Conservation (phyloP, 2,113 vertebrate species). For the Pelecanus crispus region DNA sequence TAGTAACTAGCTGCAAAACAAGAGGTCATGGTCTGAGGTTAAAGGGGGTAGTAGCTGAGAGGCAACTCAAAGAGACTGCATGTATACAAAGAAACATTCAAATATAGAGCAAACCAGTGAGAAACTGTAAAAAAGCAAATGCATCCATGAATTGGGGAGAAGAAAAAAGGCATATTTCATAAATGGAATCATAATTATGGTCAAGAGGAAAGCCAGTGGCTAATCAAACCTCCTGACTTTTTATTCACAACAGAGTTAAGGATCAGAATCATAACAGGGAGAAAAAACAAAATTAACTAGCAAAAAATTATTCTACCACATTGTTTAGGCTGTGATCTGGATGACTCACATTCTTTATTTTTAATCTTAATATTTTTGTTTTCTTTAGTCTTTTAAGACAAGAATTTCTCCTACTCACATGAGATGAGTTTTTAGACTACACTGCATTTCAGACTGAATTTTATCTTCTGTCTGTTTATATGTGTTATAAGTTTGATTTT, state of each 20-base stretch:
- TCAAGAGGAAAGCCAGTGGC: not conserved
- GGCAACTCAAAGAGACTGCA: not conserved
- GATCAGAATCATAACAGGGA: not conserved
- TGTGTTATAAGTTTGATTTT: not conserved
- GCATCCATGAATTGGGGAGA: not conserved
- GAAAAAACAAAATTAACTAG: not conserved
- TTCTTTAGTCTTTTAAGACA: not conserved
- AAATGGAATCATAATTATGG: not conserved
- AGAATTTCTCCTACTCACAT: not conserved
- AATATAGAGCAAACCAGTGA: not conserved
- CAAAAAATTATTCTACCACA: not conserved
- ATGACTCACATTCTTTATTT: not conserved
- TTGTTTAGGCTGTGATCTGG: not conserved
- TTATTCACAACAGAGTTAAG: not conserved
- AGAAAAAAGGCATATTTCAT: not conserved
- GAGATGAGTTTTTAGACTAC: not conserved
- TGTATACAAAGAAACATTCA: not conserved
- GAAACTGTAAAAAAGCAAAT: not conserved
- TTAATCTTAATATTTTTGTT: not conserved
- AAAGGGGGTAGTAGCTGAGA: not conserved
- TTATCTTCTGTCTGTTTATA: not conserved
- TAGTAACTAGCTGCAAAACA: constrained; percentile 10
- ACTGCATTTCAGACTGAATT: not conserved
- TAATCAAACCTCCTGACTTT: not conserved
- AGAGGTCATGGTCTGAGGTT: constrained; percentile 15